Base-by-base conservation (phyloP, 2,113 vertebrate genomes). In the Rhinolophus ferrumequinum region DNA sequence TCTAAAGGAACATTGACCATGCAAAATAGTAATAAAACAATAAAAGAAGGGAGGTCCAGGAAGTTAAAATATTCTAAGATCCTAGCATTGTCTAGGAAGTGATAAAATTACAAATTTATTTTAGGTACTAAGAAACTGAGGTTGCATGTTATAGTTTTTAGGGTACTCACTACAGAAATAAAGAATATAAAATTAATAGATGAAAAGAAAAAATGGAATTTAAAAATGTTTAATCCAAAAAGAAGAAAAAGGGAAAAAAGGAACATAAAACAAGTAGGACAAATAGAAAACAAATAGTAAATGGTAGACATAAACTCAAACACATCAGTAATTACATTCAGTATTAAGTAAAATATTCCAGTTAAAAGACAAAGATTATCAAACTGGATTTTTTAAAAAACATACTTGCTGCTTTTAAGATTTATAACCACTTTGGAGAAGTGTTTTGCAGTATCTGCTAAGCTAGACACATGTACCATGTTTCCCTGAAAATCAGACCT, bases 21-120 rank as follows among this genome's bases (percentile, higher is more conserved):
- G 33, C 35, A 88, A 83, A 88, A 52, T 73, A 92, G 50, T 58
- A 83, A 76, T 35, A 95, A 66, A 67, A 81, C 41, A 91, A 19
- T 33, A 86, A 88, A 82, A 77, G 35, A 82, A 47, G 38, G 21
- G 38, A 76, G 21, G 76, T n/a, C 14, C 38, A n/a, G 21, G 52
- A 84, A 69, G 64, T 47, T 84, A 56, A 95, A 89, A 52, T 72
- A 44, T 12, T 64, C 3, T 38, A 64, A 84, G 41, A 77, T 82
- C 67, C 64, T 73, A 38, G 47, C 33, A 47, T 38, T 85, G 19
- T 56, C 79, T 58, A 90, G 33, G 38, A 93, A 96, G 47, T 73
- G 15, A 72, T 38, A 93, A 80, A 90, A 47, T 24, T 72, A 70
- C 33, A 62, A 18, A 64, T 72, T 90, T 64, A 80, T 66, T 64